A percentile compares a stretch with the other conserved stretches of the same genome.
phyloP scores from a whole-genome alignment of 2,113 vertebrate genomes.

The Oncorhynchus tshawytscha region DNA sequence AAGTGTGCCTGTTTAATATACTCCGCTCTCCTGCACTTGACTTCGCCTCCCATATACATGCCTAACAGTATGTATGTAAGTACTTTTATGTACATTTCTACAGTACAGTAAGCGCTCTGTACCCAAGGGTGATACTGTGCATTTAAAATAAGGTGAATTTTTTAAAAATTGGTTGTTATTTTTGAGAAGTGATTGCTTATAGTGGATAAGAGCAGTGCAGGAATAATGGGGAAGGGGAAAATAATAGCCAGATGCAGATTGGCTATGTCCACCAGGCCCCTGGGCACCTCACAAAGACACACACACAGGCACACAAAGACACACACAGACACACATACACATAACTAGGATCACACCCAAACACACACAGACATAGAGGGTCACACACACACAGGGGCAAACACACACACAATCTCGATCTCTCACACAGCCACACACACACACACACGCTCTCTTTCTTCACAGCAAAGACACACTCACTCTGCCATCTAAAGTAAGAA shows the following conservation, averaged over 20 bases:
- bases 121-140: not conserved
- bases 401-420: not conserved
- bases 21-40: no score
- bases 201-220: conserved; percentile 35
- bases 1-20: no score
- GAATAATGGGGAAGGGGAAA: conserved; percentile 40
- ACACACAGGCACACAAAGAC: not conserved
- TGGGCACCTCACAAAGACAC: not conserved
- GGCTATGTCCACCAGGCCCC: conserved; percentile 3
- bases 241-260: conserved; percentile 42
- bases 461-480: not conserved
- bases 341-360: not conserved
- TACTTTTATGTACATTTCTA: conserved; percentile 12
- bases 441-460: not conserved
- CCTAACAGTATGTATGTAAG: not conserved
- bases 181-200: conserved; percentile 34
- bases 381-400: not conserved
- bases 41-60: no score
- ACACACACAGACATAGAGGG: not conserved
- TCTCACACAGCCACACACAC: not conserved
- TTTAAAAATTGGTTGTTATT: not conserved
- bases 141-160: not conserved
- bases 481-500: not conserved
- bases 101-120: conserved; percentile 9
- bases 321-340: not conserved